Conservation (phyloP, 1,140 invertebrate genomes). For the Pogonognathellus flavescens region DNA sequence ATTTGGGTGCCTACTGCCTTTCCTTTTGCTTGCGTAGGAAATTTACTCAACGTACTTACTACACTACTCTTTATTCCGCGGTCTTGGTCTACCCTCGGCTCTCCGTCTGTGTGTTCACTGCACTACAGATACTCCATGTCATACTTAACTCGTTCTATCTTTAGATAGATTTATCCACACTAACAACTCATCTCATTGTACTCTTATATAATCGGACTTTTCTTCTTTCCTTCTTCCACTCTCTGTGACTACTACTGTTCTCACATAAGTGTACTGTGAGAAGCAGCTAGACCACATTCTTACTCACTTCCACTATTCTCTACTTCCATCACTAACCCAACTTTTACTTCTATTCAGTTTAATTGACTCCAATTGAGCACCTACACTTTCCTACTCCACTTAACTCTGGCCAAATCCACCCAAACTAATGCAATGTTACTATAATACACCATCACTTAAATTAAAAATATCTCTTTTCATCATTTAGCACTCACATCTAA, state of each 20-base stretch:
- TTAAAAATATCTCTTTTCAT: slow-evolving; percentile 19
- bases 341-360: slow-evolving; percentile 1
- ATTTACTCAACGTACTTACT: not conserved
- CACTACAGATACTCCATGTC: slow-evolving; percentile 21
- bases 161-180: slow-evolving; percentile 50
- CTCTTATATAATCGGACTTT: slow-evolving; percentile 23
- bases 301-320: not conserved
- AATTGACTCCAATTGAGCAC: slow-evolving; percentile 9
- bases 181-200: slow-evolving; percentile 49
- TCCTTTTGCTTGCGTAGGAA: not conserved
- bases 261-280: too few relatives aligned
- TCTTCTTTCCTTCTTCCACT: slow-evolving; percentile 8
- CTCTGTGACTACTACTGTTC: not conserved
- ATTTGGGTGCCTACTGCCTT: not conserved
- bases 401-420: not conserved
- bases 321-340: not conserved
- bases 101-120: not conserved
- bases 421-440: not conserved
- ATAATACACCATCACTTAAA: slow-evolving; percentile 4
- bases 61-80: not conserved
- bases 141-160: slow-evolving; percentile 47
- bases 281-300: too few relatives aligned
- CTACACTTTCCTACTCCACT: not conserved
- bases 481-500: not conserved
- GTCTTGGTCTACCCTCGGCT: not conserved